These are phyloP conservation scores for Rhadina sibilatrix DNA, from an alignment of 2,113 vertebrate genomes.

Conservation along the genomic window DNA sequence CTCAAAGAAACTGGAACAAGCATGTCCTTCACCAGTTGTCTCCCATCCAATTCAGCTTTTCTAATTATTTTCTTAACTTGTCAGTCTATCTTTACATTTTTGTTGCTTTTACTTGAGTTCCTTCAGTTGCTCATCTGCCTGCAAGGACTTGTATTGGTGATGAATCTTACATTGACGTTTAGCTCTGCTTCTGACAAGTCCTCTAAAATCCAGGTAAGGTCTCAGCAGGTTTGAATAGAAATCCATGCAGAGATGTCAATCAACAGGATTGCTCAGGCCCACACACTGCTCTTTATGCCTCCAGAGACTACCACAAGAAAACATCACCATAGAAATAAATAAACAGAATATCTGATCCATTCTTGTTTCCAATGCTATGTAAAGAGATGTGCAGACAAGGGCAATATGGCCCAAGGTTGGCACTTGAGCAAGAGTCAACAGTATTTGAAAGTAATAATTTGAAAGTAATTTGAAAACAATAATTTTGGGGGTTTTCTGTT, in stretches of 20 bases:
- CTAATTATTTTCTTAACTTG: neutral
- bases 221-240: neutral
- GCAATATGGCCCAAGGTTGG: neutral
- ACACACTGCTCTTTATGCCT: neutral
- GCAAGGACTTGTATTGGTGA: slow-evolving; percentile 14
- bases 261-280: neutral
- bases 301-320: neutral
- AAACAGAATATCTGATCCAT: neutral
- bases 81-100: neutral
- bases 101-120: neutral
- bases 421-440: neutral
- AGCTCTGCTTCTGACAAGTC: slow-evolving; percentile 11
- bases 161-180: neutral
- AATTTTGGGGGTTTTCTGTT: neutral
- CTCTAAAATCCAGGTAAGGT: neutral
- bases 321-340: neutral
- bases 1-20: slow-evolving; percentile 1
- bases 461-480: neutral
- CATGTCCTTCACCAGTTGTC: neutral
- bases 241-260: neutral
- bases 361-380: neutral
- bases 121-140: neutral
- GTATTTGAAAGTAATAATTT: neutral
- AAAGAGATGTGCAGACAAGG: neutral
- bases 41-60: neutral